Evolutionary conservation across 2,113 vertebrate species (phyloP), one percentile per base, ranked within the genome.

Genomic region (Pagrus major): DNA sequence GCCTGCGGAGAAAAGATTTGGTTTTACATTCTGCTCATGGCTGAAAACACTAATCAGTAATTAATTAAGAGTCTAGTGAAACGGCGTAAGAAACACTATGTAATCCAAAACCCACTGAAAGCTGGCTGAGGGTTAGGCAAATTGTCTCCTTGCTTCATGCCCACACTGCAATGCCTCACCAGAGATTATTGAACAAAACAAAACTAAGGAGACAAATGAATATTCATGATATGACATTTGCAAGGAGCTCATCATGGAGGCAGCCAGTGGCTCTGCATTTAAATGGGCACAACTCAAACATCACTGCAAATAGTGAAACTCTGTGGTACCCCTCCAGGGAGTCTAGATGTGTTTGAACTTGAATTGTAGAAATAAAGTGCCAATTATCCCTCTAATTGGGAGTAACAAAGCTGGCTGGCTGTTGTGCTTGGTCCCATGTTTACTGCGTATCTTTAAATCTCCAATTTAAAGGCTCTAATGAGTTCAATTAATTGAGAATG

Each of bases 371-470:
- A 88, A 91, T 87, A 90, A 91, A 94, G 89, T 91, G 86, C 81
- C 90, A 90, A 95, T 93, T 92, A 93, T 92, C 74, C 67, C 64
- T 90, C 84, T 91, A 90, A 92, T 92, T 92, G 89, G 90, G 81
- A 90, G 78, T 86, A 88, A 90, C 91, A 91, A 91, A 89, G 86
- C 88, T 76, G 68, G 71, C 23, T 83, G 84, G 64, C 86, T 85
- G 89, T 85, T 87, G 78, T 92, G 84, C 86, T 64, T 35, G 83
- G 67, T 86, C 71, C 85, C 67, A 47, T 85, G 86, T 91, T 92
- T 86, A 90, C 83, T 71, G 80, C 42, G 16, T 85, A 89, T 91
- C 90, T 88, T 91, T 85, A 91, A 92, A 89, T 90, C 88, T 89
- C 56, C 76, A 80, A 82, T 88, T 89, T 91, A 86, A 88, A 87